These are phyloP conservation scores for Euborellia annulipes DNA, from an alignment of 1,140 invertebrate genomes.

Conservation along the genomic window DNA sequence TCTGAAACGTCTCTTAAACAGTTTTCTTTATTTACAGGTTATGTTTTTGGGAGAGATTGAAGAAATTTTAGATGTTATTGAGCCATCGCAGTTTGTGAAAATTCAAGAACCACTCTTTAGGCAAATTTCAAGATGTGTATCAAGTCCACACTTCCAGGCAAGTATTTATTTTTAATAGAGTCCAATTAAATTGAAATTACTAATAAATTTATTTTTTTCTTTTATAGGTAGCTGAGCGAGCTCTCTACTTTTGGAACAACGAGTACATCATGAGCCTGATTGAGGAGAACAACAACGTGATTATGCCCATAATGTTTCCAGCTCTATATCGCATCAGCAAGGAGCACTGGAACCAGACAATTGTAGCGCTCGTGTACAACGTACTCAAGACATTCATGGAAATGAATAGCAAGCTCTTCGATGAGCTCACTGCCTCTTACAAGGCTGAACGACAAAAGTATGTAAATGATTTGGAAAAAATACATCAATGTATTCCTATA, in stretches of 20 bases:
- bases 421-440: constrained; percentile 95
- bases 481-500: too few relatives aligned
- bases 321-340: constrained; percentile 95
- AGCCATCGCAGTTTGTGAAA: constrained; percentile 94
- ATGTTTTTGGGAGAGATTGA: constrained; percentile 98
- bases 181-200: not conserved
- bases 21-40: constrained; percentile 40
- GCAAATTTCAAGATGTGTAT: constrained; percentile 95
- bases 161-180: not conserved
- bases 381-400: constrained; percentile 99
- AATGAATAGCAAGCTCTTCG: constrained; percentile 98
- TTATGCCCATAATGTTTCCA: constrained; percentile 90
- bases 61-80: constrained; percentile 97
- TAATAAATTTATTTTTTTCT: not conserved
- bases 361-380: constrained; percentile 97
- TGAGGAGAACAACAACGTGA: constrained; percentile 80
- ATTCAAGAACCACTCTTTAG: constrained; percentile 93
- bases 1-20: too few relatives aligned
- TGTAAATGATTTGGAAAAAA: constrained; percentile 28
- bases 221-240: constrained; percentile 83
- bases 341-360: constrained; percentile 99
- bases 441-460: constrained; percentile 96
- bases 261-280: constrained; percentile 92
- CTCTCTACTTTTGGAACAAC: constrained; percentile 93
- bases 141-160: constrained; percentile 92